Evolutionary conservation across 2,113 vertebrate species (phyloP).

Genomic region (Mus spicilegus): DNA sequence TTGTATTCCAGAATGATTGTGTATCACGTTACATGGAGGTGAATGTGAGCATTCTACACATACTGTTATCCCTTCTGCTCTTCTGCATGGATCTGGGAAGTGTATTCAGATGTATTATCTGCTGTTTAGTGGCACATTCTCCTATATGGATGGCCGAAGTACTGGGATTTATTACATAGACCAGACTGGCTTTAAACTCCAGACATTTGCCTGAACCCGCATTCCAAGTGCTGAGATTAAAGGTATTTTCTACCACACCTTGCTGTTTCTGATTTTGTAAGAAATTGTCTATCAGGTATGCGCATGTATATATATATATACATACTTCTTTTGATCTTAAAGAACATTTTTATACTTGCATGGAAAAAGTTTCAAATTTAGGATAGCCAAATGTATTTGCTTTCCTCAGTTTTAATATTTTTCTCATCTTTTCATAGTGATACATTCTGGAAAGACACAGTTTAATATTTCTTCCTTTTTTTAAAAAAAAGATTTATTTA

Average conservation of each 20-base stretch:
- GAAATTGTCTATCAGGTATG: background rate
- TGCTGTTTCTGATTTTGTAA: background rate
- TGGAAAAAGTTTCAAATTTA: conserved; percentile 50
- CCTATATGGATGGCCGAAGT: background rate
- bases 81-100: background rate
- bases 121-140: conserved; percentile 37
- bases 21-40: background rate
- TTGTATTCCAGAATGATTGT: background rate
- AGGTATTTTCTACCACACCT: background rate
- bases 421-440: conserved; percentile 23
- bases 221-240: background rate
- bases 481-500: too few species aligned
- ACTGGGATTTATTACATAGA: background rate
- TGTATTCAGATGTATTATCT: background rate
- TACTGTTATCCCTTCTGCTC: background rate
- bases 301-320: background rate
- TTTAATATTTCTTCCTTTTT: conserved; percentile 4
- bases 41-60: background rate
- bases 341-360: background rate
- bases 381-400: conserved; percentile 5
- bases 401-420: conserved; percentile 30
- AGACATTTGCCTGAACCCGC: background rate
- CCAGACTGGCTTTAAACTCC: background rate
- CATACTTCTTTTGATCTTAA: conserved; percentile 2
- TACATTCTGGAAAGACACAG: background rate